These are phyloP conservation scores for Gadus chalcogrammus DNA, from an alignment of 2,113 vertebrate genomes.

Conservation along the genomic window DNA sequence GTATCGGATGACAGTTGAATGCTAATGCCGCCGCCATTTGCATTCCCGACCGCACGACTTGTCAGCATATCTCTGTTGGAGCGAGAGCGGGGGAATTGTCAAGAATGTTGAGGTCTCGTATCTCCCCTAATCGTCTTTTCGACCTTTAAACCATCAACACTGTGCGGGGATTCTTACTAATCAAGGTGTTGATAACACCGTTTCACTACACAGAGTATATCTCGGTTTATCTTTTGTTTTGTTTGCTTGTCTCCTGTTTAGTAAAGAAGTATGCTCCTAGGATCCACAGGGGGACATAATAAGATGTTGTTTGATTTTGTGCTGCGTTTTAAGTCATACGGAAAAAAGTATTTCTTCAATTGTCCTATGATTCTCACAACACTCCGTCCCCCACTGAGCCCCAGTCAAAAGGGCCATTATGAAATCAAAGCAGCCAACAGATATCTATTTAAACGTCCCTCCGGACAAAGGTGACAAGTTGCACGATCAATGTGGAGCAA, in stretches of 20 bases:
- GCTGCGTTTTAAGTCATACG: too few relatives aligned
- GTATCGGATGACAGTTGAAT: conserved; percentile 44
- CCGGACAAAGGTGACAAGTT: too few relatives aligned
- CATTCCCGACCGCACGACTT: conserved; percentile 57
- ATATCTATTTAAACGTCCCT: too few relatives aligned
- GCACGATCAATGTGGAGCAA: too few relatives aligned
- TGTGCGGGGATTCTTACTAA: conserved; percentile 21
- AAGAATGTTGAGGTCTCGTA: conserved; percentile 35
- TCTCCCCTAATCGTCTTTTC: conserved; percentile 31
- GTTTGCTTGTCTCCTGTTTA: conserved; percentile 48
- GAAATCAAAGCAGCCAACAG: too few relatives aligned
- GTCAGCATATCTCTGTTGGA: conserved; percentile 45
- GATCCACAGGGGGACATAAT: neutral
- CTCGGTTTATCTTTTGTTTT: conserved; percentile 35
- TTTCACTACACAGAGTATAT: conserved; percentile 18
- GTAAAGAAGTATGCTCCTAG: neutral
- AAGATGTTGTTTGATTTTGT: too few relatives aligned
- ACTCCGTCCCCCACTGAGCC: too few relatives aligned
- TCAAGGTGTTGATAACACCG: conserved; percentile 37
- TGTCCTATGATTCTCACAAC: too few relatives aligned
- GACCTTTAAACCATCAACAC: conserved; percentile 42
- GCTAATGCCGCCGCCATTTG: conserved; percentile 58
- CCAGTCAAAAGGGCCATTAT: too few relatives aligned
- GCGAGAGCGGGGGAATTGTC: conserved; percentile 47
- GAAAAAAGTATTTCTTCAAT: too few relatives aligned